Base-by-base conservation (phyloP, 2,113 vertebrate species). In the Hepsetus odoe region DNA sequence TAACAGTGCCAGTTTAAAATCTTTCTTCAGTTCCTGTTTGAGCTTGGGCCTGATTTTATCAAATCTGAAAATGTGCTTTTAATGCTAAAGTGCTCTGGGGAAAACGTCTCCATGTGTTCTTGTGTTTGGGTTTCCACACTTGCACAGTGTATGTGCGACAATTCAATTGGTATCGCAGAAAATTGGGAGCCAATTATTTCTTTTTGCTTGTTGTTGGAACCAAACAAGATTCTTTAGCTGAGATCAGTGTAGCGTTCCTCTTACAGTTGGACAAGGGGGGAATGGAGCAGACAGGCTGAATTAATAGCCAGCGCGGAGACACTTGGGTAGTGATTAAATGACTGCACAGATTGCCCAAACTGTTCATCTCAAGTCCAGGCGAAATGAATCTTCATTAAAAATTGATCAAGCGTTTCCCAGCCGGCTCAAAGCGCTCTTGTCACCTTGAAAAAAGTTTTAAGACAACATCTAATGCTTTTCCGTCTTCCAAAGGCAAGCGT, bases 321-420 rank as follows among this genome's bases (percentile, higher is more conserved):
- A 66, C 42, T 24, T n/a, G 24, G 65, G 46, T 70, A 65, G 64
- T 84, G 85, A 84, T 82, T 82, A 80, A 77, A 73, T 76, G 82
- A 44, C 74, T 38, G 53, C 73, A 42, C 32, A 33, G 40, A 75
- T 77, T 70, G 70, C 73, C 76, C 72, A 59, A 77, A 81, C 61
- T 53, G 42, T 74, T 78, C 13, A 28, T 78, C 78, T 77, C 64
- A 75, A 62, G 46, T 69, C 51, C 74, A n/a, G 38, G 24, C 33
- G 74, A 80, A 85, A 80, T 83, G 53, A 77, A 80, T 83, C 80
- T 71, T 70, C 84, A 82, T 82, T 77, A 83, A 82, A 80, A 82
- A 80, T 71, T 32, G 28, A 76, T 77, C 79, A 74, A 72, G 40
- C 56, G 28, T 74, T 70, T 69, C 30, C 66, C 13, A 66, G 59